Evolutionary conservation across 2,113 vertebrate genomes (phyloP).

Genomic region (Cathartes aura): DNA sequence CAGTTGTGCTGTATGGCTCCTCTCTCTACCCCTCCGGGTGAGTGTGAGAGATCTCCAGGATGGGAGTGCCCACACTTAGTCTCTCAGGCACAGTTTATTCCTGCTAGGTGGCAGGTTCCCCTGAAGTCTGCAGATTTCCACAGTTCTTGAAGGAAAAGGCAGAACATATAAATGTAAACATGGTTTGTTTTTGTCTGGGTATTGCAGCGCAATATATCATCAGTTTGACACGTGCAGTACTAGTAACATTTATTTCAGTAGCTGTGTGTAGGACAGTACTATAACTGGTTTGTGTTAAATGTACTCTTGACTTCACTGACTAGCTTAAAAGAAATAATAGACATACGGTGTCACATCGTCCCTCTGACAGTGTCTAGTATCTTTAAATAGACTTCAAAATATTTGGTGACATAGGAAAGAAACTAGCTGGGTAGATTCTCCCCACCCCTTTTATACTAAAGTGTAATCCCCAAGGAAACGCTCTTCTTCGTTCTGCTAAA

Average conservation of each 20-base stretch:
- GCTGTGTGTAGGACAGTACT: not conserved
- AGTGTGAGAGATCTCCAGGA: not conserved
- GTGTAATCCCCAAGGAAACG: not conserved
- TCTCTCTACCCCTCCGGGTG: not conserved
- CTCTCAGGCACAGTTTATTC: not conserved
- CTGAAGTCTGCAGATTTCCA: not conserved
- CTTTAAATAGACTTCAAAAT: not conserved
- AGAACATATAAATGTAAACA: not conserved
- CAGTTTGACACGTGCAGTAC: not conserved
- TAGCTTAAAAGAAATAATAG: not conserved
- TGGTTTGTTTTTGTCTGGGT: not conserved
- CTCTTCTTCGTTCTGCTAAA: not conserved
- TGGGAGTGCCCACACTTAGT: rapidly evolving
- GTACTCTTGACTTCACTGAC: not conserved
- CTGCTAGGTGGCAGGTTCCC: not conserved
- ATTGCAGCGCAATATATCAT: not conserved
- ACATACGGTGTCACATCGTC: rapidly evolving
- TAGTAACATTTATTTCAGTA: not conserved
- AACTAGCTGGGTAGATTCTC: not conserved
- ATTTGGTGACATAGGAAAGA: not conserved
- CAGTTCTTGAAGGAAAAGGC: not conserved
- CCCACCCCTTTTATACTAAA: not conserved
- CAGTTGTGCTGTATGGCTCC: rapidly evolving
- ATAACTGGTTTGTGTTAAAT: not conserved
- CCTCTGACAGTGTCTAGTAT: not conserved